Conservation (phyloP, 1,140 invertebrate species). For the Drosophila tani region DNA sequence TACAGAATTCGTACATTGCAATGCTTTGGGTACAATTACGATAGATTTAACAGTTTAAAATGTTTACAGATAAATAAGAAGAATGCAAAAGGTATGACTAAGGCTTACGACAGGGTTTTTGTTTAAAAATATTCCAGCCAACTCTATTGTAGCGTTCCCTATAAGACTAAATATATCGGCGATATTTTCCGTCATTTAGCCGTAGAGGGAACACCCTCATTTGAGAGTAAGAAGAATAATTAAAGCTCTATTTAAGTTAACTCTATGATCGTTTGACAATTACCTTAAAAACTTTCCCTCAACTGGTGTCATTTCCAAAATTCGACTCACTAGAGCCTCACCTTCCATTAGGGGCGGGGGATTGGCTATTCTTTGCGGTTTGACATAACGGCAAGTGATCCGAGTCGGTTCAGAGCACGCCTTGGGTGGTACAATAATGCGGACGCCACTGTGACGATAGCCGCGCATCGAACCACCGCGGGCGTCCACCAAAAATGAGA, state of each 20-base stretch:
- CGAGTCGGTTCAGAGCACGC: conserved; percentile 98
- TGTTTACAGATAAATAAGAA: no score
- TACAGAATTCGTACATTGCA: no score
- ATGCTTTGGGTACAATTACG: no score
- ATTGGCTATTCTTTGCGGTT: conserved; percentile 96
- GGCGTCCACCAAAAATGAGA: conserved; percentile 99
- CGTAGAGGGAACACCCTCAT: no score
- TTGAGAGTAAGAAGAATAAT: no score
- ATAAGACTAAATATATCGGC: no score
- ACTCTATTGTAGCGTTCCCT: no score
- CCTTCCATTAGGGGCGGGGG: conserved; percentile 99
- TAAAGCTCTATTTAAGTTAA: neutral
- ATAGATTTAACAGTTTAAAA: no score
- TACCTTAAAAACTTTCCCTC: conserved; percentile 97
- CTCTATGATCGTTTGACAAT: neutral
- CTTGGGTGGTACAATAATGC: conserved; percentile 98
- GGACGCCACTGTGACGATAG: conserved; percentile 97
- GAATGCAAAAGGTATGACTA: no score
- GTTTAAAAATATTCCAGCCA: no score
- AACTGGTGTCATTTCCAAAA: conserved; percentile 98
- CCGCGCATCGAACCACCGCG: conserved; percentile 99
- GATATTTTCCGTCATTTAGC: no score
- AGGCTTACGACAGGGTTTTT: no score
- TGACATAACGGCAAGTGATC: conserved; percentile 93
- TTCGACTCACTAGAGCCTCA: conserved; percentile 97